Evolutionary conservation across 2,888 invertebrate genomes (phyloP).

Genomic region (Parthenolecanium corni): DNA sequence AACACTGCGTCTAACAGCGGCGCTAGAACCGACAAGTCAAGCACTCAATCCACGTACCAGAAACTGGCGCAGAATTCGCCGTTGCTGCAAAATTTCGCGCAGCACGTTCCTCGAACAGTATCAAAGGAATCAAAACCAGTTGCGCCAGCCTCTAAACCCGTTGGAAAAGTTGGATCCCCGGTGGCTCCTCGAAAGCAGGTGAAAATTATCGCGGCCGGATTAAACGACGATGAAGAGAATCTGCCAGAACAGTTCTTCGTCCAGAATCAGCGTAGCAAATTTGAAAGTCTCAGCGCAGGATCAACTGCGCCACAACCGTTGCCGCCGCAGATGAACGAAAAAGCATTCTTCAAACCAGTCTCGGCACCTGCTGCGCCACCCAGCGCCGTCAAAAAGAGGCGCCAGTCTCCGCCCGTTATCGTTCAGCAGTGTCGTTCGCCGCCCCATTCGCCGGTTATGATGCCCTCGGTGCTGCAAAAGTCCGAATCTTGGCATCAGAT

Average conservation of each 20-base stretch:
- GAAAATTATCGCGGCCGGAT: background rate
- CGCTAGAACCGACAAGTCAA: background rate
- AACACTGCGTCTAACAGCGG: background rate
- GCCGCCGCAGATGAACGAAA: conserved; percentile 7
- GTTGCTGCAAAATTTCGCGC: conserved; percentile 11
- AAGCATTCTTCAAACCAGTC: conserved; percentile 19
- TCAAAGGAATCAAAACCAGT: background rate
- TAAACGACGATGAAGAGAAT: conserved; percentile 13
- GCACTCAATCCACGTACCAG: conserved; percentile 16
- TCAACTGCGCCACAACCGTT: background rate
- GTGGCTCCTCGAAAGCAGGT: background rate
- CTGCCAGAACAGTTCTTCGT: conserved; percentile 21
- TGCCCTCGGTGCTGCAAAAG: conserved; percentile 44
- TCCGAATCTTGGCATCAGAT: conserved; percentile 74
- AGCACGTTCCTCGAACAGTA: background rate
- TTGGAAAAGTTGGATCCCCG: background rate
- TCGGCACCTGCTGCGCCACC: background rate
- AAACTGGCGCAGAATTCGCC: conserved; percentile 18
- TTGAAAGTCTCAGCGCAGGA: background rate
- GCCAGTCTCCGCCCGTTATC: conserved; percentile 34
- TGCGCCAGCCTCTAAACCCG: background rate
- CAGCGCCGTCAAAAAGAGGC: background rate
- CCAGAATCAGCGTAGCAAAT: conserved; percentile 10
- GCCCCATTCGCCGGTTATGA: conserved; percentile 30
- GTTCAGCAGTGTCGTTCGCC: conserved; percentile 30